phyloP scores from a whole-genome alignment of 2,888 invertebrate genomes.

The Cryptus viduatorius region DNA sequence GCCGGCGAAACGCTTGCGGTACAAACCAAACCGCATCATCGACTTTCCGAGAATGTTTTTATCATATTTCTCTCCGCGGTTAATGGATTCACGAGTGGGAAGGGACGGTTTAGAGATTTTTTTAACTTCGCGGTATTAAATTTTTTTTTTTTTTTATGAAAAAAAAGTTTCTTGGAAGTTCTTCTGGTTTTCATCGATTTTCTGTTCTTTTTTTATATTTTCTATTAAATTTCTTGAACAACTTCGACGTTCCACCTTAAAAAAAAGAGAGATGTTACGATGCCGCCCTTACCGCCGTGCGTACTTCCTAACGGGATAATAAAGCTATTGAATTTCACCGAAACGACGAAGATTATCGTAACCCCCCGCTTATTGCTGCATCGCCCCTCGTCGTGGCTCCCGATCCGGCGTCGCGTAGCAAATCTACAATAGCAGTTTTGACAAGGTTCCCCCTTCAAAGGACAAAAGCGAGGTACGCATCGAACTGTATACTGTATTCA shows the following conservation, averaged over 20 bases:
- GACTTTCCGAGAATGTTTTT: constrained; percentile 32
- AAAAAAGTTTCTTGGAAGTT: background rate
- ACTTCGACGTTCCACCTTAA: background rate
- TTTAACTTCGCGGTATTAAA: background rate
- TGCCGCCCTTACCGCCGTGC: constrained; percentile 26
- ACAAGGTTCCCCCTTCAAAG: constrained; percentile 76
- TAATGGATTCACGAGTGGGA: too few relatives aligned
- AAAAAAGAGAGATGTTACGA: constrained; percentile 1
- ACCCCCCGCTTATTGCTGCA: constrained; percentile 61
- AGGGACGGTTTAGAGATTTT: background rate
- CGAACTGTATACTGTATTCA: constrained; percentile 51
- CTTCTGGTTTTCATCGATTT: background rate
- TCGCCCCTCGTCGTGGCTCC: constrained; percentile 61
- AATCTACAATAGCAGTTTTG: constrained; percentile 82
- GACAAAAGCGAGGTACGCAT: constrained; percentile 70
- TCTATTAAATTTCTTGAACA: background rate
- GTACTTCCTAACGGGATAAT: constrained; percentile 70
- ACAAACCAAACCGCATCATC: constrained; percentile 20
- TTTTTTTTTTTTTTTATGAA: background rate
- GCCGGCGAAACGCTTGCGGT: constrained; percentile 5
- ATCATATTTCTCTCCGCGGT: background rate
- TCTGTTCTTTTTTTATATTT: background rate
- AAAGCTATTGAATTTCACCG: constrained; percentile 72
- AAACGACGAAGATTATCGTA: constrained; percentile 75
- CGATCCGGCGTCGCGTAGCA: constrained; percentile 77